These are phyloP conservation scores for Sigmodon hispidus DNA, from an alignment of 2,113 vertebrate species.

Conservation along the genomic window DNA sequence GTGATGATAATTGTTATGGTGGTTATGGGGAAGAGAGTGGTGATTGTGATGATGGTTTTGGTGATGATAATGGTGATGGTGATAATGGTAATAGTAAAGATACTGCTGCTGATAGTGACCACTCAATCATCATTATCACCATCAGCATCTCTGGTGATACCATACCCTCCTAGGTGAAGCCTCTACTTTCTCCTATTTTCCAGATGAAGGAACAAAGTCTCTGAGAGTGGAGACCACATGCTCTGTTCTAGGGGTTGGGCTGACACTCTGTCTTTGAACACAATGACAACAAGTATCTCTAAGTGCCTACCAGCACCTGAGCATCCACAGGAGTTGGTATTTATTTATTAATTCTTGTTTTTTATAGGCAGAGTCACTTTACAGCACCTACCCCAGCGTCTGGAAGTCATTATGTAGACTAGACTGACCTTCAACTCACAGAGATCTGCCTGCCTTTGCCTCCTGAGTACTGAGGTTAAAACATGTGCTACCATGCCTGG, in stretches of 20 bases:
- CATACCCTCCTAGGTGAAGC: too few relatives aligned
- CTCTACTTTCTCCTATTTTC: background rate
- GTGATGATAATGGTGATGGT: background rate
- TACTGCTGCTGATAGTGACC: background rate
- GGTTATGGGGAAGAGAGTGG: background rate
- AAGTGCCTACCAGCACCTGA: background rate
- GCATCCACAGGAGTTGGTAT: background rate
- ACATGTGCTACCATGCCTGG: background rate
- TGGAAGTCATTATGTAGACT: background rate
- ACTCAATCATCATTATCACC: background rate
- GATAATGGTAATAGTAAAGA: fast-evolving
- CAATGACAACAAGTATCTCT: fast-evolving
- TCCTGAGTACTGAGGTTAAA: background rate
- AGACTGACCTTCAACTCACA: background rate
- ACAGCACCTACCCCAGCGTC: too few relatives aligned
- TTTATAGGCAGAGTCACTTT: background rate
- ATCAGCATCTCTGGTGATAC: background rate
- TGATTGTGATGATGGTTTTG: background rate
- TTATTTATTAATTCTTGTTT: background rate
- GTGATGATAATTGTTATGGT: background rate
- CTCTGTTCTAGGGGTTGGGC: background rate
- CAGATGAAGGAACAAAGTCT: background rate
- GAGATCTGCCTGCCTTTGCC: background rate
- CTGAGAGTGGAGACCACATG: background rate
- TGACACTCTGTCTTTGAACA: background rate